Conservation (phyloP, 2,888 invertebrate species). For the Leistus spinibarbis region DNA sequence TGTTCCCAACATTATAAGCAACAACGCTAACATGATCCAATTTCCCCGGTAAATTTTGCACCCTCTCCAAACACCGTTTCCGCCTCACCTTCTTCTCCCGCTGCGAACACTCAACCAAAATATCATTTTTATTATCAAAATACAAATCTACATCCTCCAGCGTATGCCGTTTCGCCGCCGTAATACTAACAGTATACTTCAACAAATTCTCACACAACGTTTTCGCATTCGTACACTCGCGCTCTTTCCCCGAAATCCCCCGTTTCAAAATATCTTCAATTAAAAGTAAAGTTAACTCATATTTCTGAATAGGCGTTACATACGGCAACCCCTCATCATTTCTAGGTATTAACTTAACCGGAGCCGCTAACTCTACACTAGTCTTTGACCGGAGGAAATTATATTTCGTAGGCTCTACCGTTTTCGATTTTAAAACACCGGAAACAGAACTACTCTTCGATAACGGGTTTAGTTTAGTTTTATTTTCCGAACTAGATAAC, state of each 20-base stretch:
- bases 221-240: constrained; percentile 66
- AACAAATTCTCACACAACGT: constrained; percentile 74
- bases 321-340: constrained; percentile 66
- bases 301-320: constrained; percentile 76
- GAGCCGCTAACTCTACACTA: constrained; percentile 51
- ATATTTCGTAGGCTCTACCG: constrained; percentile 38
- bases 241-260: constrained; percentile 51
- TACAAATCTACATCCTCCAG: constrained; percentile 83
- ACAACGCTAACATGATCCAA: constrained; percentile 87
- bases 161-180: constrained; percentile 80
- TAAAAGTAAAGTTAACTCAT: constrained; percentile 73
- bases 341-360: constrained; percentile 53
- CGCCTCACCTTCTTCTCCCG: constrained; percentile 71
- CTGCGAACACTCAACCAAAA: constrained; percentile 64
- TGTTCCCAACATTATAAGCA: constrained; percentile 73
- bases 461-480: constrained; percentile 26
- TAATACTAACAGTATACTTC: constrained; percentile 79
- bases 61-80: constrained; percentile 73
- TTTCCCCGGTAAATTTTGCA: constrained; percentile 78
- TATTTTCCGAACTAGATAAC: constrained; percentile 28
- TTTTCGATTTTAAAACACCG: constrained; percentile 33
- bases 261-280: constrained; percentile 76
- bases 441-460: constrained; percentile 17
- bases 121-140: constrained; percentile 63
- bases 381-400: constrained; percentile 57